These are phyloP conservation scores for Latrodectus hesperus DNA, from an alignment of 2,888 invertebrate species.

Conservation along the genomic window DNA sequence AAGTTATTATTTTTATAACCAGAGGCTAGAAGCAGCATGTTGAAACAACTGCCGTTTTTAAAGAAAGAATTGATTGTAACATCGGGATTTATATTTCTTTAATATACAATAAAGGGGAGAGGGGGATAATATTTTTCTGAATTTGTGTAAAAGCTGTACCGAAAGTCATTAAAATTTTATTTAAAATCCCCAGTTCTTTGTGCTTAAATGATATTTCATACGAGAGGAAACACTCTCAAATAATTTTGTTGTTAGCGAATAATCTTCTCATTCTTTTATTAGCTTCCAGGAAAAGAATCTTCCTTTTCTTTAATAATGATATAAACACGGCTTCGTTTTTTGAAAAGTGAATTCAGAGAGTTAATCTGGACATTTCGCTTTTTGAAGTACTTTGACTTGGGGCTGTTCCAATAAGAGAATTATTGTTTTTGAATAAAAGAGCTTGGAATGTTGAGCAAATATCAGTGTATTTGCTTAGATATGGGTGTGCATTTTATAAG, in stretches of 20 bases:
- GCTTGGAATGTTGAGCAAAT: too few species aligned
- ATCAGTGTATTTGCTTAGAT: too few species aligned
- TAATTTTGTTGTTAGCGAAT: background rate
- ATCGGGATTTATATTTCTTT: constrained; percentile 12
- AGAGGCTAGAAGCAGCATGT: constrained; percentile 4
- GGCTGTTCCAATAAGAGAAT: too few species aligned
- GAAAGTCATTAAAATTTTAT: constrained; percentile 3
- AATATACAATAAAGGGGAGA: background rate
- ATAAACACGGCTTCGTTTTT: background rate
- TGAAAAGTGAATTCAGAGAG: background rate
- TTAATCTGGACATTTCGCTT: background rate
- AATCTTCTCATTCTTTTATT: background rate
- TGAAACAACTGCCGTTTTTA: constrained; percentile 2
- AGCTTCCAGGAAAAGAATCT: background rate
- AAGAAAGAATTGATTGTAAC: constrained; percentile 3
- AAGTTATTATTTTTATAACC: constrained; percentile 44
- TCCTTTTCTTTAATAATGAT: background rate
- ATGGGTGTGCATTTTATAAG: too few species aligned
- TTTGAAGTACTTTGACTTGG: background rate
- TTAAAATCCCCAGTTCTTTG: background rate
- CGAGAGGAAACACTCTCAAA: background rate
- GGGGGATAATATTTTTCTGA: background rate
- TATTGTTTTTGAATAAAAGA: too few species aligned
- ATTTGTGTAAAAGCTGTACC: background rate
- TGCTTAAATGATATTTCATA: constrained; percentile 1